These are phyloP conservation scores for Caerostris extrusa DNA, from an alignment of 1,140 invertebrate species.

Conservation along the genomic window DNA sequence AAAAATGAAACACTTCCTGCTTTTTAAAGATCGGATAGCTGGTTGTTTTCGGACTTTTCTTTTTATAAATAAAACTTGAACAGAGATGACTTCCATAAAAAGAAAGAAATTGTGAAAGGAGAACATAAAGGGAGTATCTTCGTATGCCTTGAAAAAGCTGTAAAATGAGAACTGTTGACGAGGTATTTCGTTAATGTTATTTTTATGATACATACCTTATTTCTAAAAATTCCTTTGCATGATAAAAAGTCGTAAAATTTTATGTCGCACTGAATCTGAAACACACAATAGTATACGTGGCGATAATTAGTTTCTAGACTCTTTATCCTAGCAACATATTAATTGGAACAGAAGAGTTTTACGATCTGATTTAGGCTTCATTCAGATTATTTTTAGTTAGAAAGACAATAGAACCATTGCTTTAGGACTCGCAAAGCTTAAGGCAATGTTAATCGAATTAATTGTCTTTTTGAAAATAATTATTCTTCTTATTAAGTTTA, in stretches of 20 bases:
- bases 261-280: neutral
- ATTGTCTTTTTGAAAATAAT: neutral
- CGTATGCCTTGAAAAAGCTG: neutral
- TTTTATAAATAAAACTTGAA: slow-evolving; percentile 43
- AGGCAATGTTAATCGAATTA: neutral
- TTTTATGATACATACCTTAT: neutral
- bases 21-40: neutral
- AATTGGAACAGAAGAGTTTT: slow-evolving; percentile 23
- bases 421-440: neutral
- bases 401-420: neutral
- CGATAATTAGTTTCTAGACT: neutral
- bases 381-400: neutral
- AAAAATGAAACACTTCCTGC: slow-evolving; percentile 31
- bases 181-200: slow-evolving; percentile 7
- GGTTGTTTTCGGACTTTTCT: neutral
- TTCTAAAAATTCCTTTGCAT: slow-evolving; percentile 5
- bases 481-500: neutral
- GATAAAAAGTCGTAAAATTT: slow-evolving; percentile 26
- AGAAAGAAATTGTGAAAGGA: neutral
- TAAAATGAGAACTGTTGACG: neutral
- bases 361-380: neutral
- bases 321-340: slow-evolving; percentile 7
- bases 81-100: slow-evolving; percentile 5
- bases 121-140: neutral
- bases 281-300: neutral